Evolutionary conservation across 2,113 vertebrate species (phyloP).

Genomic region (Echinops telfairi): DNA sequence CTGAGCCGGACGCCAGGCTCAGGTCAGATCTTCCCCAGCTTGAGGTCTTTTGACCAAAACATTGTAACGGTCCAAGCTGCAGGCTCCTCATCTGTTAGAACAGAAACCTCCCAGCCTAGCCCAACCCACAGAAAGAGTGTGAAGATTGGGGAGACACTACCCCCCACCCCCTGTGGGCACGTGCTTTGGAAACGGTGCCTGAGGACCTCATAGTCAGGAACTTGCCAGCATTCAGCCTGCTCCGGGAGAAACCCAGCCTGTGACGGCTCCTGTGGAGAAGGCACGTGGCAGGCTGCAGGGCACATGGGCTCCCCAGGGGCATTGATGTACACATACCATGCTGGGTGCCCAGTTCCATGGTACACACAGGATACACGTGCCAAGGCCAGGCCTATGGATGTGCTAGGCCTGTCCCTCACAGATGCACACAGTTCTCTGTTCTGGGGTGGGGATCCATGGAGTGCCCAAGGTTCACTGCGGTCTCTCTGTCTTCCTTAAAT

Average conservation of each 20-base stretch:
- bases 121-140: not conserved
- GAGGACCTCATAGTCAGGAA: not conserved
- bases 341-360: not conserved
- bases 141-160: too few relatives aligned
- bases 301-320: too few relatives aligned
- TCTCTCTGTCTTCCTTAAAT: slow-evolving; percentile 64
- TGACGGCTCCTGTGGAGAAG: not conserved
- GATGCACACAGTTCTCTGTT: not conserved
- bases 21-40: not conserved
- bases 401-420: fast-evolving
- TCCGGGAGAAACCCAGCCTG: not conserved
- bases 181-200: not conserved
- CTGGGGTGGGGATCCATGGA: fast-evolving
- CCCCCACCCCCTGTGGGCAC: too few relatives aligned
- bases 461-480: slow-evolving; percentile 38
- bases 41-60: not conserved
- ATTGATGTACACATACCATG: too few relatives aligned
- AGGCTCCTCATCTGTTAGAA: not conserved
- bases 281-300: not conserved
- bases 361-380: not conserved
- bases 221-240: not conserved
- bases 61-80: not conserved
- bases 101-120: not conserved
- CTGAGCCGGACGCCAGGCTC: not conserved
- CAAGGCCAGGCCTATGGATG: not conserved